phyloP scores from a whole-genome alignment of 2,113 vertebrate species.

The Tragulus kanchil region DNA sequence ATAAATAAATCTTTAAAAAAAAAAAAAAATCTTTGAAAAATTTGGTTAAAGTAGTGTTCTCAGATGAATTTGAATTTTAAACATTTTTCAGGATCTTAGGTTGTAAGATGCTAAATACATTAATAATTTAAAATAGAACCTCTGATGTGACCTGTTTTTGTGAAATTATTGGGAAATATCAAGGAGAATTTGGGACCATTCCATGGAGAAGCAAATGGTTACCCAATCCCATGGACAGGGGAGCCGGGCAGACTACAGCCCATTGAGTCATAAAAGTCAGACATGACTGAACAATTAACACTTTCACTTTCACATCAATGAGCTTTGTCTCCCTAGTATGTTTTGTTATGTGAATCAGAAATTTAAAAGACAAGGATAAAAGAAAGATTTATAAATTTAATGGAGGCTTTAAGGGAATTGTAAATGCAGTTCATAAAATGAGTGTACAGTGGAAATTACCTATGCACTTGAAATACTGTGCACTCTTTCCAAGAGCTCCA shows the following conservation, averaged over 20 bases:
- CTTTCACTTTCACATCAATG: too few species aligned
- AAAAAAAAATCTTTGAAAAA: not conserved
- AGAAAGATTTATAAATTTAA: slow-evolving; percentile 53
- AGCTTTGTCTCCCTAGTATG: not conserved
- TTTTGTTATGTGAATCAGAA: not conserved
- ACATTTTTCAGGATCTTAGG: not conserved
- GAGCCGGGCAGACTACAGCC: too few species aligned
- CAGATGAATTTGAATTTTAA: not conserved
- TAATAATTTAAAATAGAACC: not conserved
- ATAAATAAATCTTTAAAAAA: too few species aligned
- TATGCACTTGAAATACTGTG: not conserved
- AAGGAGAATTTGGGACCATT: not conserved
- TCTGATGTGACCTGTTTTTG: not conserved
- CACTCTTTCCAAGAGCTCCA: slow-evolving; percentile 18
- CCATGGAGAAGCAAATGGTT: too few species aligned
- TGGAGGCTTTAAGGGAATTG: not conserved
- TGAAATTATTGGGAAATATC: not conserved
- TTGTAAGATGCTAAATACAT: not conserved
- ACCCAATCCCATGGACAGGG: too few species aligned
- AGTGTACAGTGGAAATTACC: not conserved
- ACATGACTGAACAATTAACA: too few species aligned
- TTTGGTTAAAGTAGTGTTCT: not conserved
- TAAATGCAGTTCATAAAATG: slow-evolving; percentile 45
- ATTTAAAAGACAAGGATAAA: not conserved
- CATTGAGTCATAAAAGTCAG: too few species aligned